phyloP scores from a whole-genome alignment of 2,888 invertebrate species.

The Gnatocerus cornutus region DNA sequence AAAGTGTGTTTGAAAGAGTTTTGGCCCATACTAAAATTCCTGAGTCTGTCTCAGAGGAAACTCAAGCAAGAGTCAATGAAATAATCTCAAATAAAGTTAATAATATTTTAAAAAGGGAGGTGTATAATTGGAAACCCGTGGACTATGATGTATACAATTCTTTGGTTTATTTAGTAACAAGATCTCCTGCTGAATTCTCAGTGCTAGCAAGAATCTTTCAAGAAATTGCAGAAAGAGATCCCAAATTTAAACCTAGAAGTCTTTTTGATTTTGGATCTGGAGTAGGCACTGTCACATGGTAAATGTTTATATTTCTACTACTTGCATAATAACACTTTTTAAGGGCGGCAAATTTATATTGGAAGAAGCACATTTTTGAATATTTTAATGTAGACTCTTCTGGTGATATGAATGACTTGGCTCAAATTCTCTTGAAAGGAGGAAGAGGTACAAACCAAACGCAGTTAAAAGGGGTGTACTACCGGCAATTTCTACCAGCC shows the following conservation, averaged over 20 bases:
- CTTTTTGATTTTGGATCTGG: conserved; percentile 96
- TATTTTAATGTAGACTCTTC: conserved; percentile 91
- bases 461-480: conserved; percentile 78
- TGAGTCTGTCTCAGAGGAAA: conserved; percentile 61
- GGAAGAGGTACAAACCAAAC: conserved; percentile 78
- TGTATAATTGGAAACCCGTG: conserved; percentile 85
- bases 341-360: conserved; percentile 80
- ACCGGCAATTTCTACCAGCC: conserved; percentile 88
- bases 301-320: conserved; percentile 22
- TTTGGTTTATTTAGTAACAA: conserved; percentile 80
- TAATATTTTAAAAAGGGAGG: conserved; percentile 74
- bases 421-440: conserved; percentile 80
- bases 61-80: conserved; percentile 70
- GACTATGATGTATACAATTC: conserved; percentile 79
- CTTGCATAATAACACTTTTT: conserved; percentile 41
- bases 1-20: conserved; percentile 67
- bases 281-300: conserved; percentile 88
- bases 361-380: conserved; percentile 84
- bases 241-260: conserved; percentile 81
- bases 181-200: conserved; percentile 85
- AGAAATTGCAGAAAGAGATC: conserved; percentile 80
- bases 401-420: conserved; percentile 86
- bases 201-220: conserved; percentile 80
- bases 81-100: conserved; percentile 74
- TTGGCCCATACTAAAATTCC: conserved; percentile 52